Evolutionary conservation across 35 echinoderm and acorn worm genomes (phyloP), one percentile per base, ranked within the genome.

Genomic region (Eucidaris tribuloides): DNA sequence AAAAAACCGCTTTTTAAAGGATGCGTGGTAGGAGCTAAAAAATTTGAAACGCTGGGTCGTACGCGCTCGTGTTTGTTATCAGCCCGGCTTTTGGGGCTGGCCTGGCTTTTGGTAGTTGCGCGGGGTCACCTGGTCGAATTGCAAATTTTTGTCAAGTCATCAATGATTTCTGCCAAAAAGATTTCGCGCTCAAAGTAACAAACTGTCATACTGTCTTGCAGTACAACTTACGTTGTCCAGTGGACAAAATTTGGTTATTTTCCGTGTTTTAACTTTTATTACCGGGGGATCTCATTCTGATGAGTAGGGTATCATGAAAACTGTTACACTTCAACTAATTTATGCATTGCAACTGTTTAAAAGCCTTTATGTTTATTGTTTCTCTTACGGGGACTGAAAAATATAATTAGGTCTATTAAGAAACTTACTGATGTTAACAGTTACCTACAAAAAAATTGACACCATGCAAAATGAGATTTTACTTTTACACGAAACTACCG

Each of bases 61-160:
- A 24, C 68, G 68, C 68, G 44, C 68, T 74, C 68, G 41, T 36
- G 35, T 42, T 22, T 74, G 37, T 74, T n/a, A n/a, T n/a, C n/a
- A 74, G 68, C 44, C 44, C 68, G 68, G 68, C 68, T 33, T 40
- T 74, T n/a, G n/a, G 22, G 14, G 37, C 68, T 41, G 68, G 41
- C 68, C 37, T 40, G 41, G 68, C 68, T 40, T 42, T 74, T 74
- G 68, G 38, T 33, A 40, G 44, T 44, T 17, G 44, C 38, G 68
- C 68, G n/a, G n/a, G n/a, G 68, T 44, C 37, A 40, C 41, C 68
- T 74, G 38, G 68, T 74, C 68, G 68, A 74, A 36, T 74, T 74
- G 38, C 68, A 74, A 74, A 74, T 35, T 35, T 44, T 74, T 40
- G 29, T 35, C 68, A 74, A 40, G 68, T 74, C 68, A 40, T 40